Percentiles rank a stretch among this genome's conserved stretches.
These are phyloP conservation scores for Oreochromis niloticus DNA, from an alignment of 2,113 vertebrate species.

Conservation along the genomic window DNA sequence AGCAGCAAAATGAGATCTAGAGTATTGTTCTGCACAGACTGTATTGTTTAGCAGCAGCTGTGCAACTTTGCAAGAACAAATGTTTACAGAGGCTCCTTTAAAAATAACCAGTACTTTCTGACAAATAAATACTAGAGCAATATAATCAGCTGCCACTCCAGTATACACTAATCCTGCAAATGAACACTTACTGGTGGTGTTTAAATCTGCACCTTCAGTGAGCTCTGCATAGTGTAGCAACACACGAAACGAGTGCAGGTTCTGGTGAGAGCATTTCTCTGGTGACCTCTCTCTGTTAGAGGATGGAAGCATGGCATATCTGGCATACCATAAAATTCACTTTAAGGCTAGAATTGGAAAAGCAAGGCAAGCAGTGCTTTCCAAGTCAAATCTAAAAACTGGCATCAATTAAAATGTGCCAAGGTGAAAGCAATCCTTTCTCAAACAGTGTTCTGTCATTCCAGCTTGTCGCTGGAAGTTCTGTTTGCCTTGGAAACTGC, in stretches of 20 bases:
- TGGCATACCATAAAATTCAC: neutral
- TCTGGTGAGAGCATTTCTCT: too few relatives aligned
- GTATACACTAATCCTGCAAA: neutral
- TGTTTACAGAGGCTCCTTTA: neutral
- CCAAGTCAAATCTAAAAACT: neutral
- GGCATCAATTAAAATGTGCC: neutral
- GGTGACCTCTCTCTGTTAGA: neutral
- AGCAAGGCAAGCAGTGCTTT: neutral
- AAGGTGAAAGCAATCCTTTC: neutral
- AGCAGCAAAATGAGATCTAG: neutral
- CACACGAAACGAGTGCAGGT: neutral
- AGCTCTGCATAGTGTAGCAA: neutral
- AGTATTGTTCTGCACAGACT: neutral
- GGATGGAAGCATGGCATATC: neutral
- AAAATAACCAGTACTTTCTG: neutral
- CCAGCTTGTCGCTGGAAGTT: neutral
- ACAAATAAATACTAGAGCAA: neutral
- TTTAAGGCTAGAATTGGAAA: neutral
- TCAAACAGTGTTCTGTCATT: neutral
- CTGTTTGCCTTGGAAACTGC: neutral
- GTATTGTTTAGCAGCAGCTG: neutral
- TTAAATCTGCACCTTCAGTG: neutral
- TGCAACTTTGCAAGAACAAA: neutral
- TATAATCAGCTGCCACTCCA: neutral
- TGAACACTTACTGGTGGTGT: neutral